Evolutionary conservation across 2,113 vertebrate genomes (phyloP).

Genomic region (Phrynosoma platyrhinos): DNA sequence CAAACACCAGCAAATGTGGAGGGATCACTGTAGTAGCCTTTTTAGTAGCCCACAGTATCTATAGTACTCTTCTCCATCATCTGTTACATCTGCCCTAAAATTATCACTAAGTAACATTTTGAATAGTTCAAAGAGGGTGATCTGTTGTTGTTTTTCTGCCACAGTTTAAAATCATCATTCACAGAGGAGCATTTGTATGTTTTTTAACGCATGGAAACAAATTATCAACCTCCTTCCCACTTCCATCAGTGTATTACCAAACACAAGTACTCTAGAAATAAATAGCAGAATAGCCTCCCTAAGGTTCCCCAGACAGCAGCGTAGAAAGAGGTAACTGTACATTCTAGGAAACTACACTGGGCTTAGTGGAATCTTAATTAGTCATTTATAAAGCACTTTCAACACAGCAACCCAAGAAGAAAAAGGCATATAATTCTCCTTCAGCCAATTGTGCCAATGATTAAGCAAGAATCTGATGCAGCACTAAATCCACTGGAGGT

Average conservation of each 20-base stretch:
- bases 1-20: too few relatives aligned
- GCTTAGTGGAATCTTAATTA: background rate
- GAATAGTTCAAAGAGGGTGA: background rate
- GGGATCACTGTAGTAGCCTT: too few relatives aligned
- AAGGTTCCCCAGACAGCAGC: background rate
- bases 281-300: background rate
- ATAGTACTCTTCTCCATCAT: background rate
- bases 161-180: background rate
- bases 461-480: background rate
- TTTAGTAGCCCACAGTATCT: too few relatives aligned
- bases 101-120: background rate
- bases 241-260: background rate
- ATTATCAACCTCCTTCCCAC: too few relatives aligned
- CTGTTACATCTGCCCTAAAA: background rate
- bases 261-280: background rate
- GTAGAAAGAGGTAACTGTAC: background rate
- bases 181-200: background rate
- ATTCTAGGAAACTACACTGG: background rate
- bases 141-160: fast-evolving
- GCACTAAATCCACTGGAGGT: background rate
- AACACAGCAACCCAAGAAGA: background rate
- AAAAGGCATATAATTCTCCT: background rate
- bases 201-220: constrained; percentile 5
- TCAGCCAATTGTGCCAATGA: background rate
- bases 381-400: background rate